These are phyloP conservation scores for Phataginus tricuspis DNA, from an alignment of 2,797 vertebrate species.

Conservation along the genomic window DNA sequence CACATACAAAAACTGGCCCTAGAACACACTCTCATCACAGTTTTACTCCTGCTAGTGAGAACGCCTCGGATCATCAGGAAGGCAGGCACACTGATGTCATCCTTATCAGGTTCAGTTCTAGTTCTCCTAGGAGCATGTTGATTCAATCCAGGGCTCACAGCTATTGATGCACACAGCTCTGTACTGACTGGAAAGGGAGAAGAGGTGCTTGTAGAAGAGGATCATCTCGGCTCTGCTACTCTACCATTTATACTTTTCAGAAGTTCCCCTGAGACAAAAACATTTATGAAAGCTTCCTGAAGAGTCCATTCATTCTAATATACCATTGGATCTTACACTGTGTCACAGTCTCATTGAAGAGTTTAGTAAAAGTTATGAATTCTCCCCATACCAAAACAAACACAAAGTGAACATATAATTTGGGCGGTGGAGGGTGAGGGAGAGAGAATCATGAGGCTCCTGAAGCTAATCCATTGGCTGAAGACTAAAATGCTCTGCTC, in stretches of 20 bases:
- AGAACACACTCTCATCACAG: neutral
- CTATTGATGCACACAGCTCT: neutral
- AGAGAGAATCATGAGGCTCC: neutral
- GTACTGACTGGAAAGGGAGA: neutral
- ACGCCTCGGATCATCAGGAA: neutral
- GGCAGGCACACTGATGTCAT: neutral
- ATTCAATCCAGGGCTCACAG: neutral
- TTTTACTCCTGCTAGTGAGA: neutral
- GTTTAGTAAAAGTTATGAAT: neutral
- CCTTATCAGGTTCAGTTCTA: neutral
- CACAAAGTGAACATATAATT: neutral
- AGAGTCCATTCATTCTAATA: neutral
- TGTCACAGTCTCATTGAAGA: neutral
- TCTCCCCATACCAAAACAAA: slow-evolving; percentile 23
- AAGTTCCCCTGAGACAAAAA: neutral
- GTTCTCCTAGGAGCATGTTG: neutral
- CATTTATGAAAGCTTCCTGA: neutral
- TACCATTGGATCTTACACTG: neutral
- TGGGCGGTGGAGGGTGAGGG: neutral
- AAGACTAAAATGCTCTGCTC: neutral
- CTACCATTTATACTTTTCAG: neutral
- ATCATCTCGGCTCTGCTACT: neutral
- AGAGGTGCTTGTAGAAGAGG: neutral
- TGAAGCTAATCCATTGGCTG: neutral
- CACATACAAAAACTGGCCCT: neutral